Base-by-base conservation (phyloP, 2,113 vertebrate species). In the Sphaerodactylus townsendi region DNA sequence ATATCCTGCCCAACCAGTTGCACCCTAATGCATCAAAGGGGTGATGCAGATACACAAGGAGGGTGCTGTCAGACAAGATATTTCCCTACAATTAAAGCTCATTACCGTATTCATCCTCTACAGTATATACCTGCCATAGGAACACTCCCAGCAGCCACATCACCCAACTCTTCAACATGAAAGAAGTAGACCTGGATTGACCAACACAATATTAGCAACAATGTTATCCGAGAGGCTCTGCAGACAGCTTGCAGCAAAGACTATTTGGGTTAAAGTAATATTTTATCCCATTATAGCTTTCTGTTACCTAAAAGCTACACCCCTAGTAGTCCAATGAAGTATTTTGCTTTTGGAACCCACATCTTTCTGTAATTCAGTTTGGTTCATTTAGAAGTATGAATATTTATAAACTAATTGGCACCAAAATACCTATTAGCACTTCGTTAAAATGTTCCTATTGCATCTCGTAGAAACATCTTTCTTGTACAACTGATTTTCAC, bases 231-330 rank as follows among this genome's bases (percentile, higher is more conserved):
- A 86, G 59, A 87, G 33, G 69, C 71, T 39, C 64, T 59, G 44
- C 39, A 69, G 56, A 80, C 1, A 79, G n/a, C n/a, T 33, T 88
- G 79, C 65, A 81, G 82, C 2, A 64, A 13, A 82, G 79, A 82
- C 11, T 50, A 68, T 4, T 17, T 44, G 28, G 50, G 79, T 30
- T 39, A 50, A 73, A 21, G 15, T 0, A 50, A 48, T 23, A 7
- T 66, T 64, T 11, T 17, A 25, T 19, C 37, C n/a, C 11, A 10
- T 79, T 88, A 2, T 23, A 80, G 5, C 25, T n/a, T 85, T n/a
- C 30, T 78, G n/a, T 83, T 79, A 83, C 82, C 75, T 70, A 75
- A 87, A 82, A 89, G 50, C 76, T 77, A 28, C 53, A 86, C 68
- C 74, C 28, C 68, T 59, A 64, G n/a, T 48, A 71, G 70, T 10